phyloP scores from a whole-genome alignment of 2,797 vertebrate species.

The Podargus strigoides region DNA sequence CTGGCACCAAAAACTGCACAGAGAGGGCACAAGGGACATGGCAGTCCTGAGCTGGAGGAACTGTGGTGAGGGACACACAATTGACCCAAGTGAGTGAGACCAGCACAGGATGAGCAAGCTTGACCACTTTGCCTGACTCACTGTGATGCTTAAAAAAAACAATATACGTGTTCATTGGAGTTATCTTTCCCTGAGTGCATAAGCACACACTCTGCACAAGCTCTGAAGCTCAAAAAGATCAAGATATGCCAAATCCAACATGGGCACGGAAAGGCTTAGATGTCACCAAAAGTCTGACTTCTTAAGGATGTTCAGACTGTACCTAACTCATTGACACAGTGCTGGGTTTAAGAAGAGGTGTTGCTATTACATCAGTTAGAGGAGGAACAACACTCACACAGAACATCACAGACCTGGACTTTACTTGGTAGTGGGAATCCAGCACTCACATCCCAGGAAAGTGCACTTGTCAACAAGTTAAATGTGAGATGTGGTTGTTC shows the following conservation, averaged over 20 bases:
- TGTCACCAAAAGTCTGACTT: not conserved
- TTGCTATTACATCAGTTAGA: fast-evolving
- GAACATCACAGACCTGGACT: not conserved
- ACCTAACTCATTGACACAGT: not conserved
- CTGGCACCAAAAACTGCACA: not conserved
- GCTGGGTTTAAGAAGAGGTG: not conserved
- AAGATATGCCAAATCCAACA: not conserved
- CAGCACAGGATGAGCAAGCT: not conserved
- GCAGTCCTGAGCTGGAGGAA: not conserved
- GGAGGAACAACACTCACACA: not conserved
- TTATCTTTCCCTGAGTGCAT: not conserved
- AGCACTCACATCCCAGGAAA: not conserved
- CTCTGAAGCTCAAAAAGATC: not conserved
- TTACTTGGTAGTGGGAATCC: not conserved
- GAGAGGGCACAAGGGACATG: not conserved
- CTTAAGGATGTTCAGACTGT: not conserved
- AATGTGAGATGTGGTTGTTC: not conserved
- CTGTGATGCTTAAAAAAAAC: not conserved
- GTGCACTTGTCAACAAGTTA: too few relatives aligned
- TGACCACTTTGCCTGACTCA: not conserved
- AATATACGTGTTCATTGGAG: fast-evolving
- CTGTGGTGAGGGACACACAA: not conserved
- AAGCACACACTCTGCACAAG: not conserved
- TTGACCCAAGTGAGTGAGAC: not conserved
- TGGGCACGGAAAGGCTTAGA: not conserved